Percentiles rank a stretch among this genome's conserved stretches.
Evolutionary conservation across 1,140 invertebrate species (phyloP).

Genomic region (Euglossa dilemma): DNA sequence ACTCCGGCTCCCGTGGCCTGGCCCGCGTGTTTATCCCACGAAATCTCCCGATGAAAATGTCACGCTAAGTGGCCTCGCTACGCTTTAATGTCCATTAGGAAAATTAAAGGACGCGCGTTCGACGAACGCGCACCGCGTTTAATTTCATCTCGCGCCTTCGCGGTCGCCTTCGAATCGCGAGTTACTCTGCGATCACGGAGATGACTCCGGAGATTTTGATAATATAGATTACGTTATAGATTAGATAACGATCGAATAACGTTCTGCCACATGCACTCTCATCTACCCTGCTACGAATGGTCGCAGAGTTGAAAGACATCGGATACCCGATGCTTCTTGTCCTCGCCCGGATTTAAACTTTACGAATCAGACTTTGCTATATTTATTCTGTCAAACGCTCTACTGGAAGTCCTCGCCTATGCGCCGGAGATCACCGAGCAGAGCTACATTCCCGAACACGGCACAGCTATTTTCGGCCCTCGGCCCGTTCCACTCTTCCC

Average conservation of each 20-base stretch:
- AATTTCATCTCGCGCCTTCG: background rate
- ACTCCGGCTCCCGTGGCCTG: slow-evolving; percentile 27
- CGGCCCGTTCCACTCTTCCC: background rate
- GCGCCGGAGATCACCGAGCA: background rate
- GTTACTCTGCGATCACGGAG: too few relatives aligned
- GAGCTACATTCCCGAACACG: slow-evolving; percentile 8
- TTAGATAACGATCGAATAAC: too few relatives aligned
- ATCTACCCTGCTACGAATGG: too few relatives aligned
- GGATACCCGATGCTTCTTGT: too few relatives aligned
- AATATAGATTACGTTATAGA: too few relatives aligned
- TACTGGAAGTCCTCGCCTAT: background rate
- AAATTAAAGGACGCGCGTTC: slow-evolving; percentile 42
- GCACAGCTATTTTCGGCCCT: slow-evolving; percentile 5
- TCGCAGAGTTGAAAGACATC: too few relatives aligned
- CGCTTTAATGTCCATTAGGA: slow-evolving; percentile 46
- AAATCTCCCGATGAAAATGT: slow-evolving; percentile 61
- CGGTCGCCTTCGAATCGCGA: too few relatives aligned
- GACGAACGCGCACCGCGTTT: background rate
- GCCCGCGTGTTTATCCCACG: slow-evolving; percentile 49
- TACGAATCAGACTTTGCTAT: background rate
- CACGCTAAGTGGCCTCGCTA: slow-evolving; percentile 35
- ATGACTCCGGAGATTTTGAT: too few relatives aligned
- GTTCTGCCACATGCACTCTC: too few relatives aligned
- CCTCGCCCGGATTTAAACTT: background rate
- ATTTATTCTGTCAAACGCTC: too few relatives aligned